Base-by-base conservation (phyloP, 2,888 invertebrate genomes). In the Pollenia griseotomentosa region DNA sequence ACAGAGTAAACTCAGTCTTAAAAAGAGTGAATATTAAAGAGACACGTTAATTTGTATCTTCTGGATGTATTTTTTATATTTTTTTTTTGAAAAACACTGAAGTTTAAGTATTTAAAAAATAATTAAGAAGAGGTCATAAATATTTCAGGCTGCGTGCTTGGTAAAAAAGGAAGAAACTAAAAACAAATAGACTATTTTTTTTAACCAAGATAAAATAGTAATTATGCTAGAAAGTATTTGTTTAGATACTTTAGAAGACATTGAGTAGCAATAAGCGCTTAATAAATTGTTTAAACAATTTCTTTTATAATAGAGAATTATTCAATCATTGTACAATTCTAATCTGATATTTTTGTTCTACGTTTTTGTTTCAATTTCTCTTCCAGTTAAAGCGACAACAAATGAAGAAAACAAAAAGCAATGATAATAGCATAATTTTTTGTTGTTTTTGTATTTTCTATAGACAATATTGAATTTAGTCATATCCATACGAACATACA, bases 361-460 rank as follows among this genome's bases (percentile, higher is more conserved):
- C 4, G 44, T 81, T 81, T 55, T 40, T 63, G 59, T 59, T 59
- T 53, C 65, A 81, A n/a, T n/a, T n/a, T n/a, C n/a, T n/a, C 46
- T 68, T 78, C 73, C 65, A 85, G 51, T 63, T 71, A 68, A 40
- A 74, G 48, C 9, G 59, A 68, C 10, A 16, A 19, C 51, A 46
- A 44, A 57, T 11, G 16, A 0, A 11, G 2, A n/a, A 7, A 10
- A 57, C 9, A 19, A 48, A 46, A 19, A 66, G 23, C n/a, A 78
- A 61, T 57, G 51, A 59, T 63, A 48, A 75, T 48, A 55, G 48
- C 74, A 74, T 74, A 70, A 73, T 33, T 81, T 73, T 33, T 33
- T 33, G 33, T 33, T 33, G 33, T 6, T 33, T 33, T 33, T 33
- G 4, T 53, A 55, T 53, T 77, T 77, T 65, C 23, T 53, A 65